Evolutionary conservation across 2,888 invertebrate species (phyloP), one percentile per base, ranked within the genome.

Genomic region (Patella ulyssiponensis): DNA sequence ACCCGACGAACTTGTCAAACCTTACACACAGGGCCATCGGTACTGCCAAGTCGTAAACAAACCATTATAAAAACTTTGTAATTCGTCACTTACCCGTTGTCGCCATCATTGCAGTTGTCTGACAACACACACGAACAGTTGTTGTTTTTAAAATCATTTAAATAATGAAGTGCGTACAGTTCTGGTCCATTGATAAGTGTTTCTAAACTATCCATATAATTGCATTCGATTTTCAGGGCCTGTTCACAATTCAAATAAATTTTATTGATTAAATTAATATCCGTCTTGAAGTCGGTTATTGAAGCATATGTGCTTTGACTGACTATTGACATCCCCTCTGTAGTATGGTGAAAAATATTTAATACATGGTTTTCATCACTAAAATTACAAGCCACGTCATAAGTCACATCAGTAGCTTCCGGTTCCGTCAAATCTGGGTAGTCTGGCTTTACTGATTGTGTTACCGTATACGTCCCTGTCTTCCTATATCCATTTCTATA

Each of bases 391-490:
- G 9, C 9, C 9, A 44, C 44, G 44, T 44, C 44, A 44, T 44
- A 44, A 44, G 44, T 9, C 44, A 44, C 44, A 44, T 44, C 44
- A 44, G 7, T 9, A 4, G 44, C 44, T 44, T 1, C 44, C 44
- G 44, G 44, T 44, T 44, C 44, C 1, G 44, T 44, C 44, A 44
- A 5, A 33, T 33, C 33, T 33, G 33, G 33, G 33, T 33, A 44
- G 44, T 9, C 44, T 44, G 44, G 7, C 17, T 7, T 58, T 20
- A 12, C 11, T 20, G 64, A 23, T 20, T n/a, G 7, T 23, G 20
- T 64, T 11, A 64, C 64, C 23, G 23, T 23, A 64, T 69, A 74
- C 51, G 58, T 74, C 5, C 69, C 74, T 33, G n/a, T 27, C n/a
- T 64, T 15, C 69, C 74, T 2, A 9, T 58, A 58, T 20, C 74